A percentile compares a stretch with the other conserved stretches of the same genome.
These are phyloP conservation scores for Pristionchus entomophagus DNA, from an alignment of 2,888 invertebrate genomes.

Conservation along the genomic window DNA sequence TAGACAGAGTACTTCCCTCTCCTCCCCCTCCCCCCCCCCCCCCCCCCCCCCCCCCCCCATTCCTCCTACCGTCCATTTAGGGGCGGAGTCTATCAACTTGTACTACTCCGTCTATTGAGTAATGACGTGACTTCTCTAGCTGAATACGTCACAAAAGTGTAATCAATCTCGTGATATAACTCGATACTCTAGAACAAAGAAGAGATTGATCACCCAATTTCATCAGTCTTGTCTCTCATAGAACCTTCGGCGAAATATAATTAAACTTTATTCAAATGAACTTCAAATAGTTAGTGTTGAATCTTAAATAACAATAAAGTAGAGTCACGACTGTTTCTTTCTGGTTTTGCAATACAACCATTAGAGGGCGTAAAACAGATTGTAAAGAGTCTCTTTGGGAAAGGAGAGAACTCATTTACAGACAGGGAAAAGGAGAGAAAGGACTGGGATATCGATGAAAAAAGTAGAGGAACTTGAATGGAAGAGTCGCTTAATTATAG, in stretches of 20 bases:
- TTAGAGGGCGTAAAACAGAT: slow-evolving; percentile 35
- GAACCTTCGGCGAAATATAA: background rate
- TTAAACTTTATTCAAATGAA: background rate
- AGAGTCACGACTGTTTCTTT: background rate
- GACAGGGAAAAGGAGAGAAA: background rate
- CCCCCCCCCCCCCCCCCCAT: background rate
- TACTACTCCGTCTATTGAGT: slow-evolving; percentile 39
- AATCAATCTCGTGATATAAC: slow-evolving; percentile 4
- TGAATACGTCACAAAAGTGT: slow-evolving; percentile 22
- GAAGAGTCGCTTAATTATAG: slow-evolving; percentile 35
- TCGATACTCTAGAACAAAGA: slow-evolving; percentile 7
- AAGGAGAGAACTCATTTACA: background rate
- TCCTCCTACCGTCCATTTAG: background rate
- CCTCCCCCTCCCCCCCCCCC: background rate
- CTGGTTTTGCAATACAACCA: background rate
- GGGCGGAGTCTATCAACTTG: slow-evolving; percentile 30
- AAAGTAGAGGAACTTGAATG: slow-evolving; percentile 24
- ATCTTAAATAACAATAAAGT: slow-evolving; percentile 12
- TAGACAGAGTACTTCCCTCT: slow-evolving; percentile 1
- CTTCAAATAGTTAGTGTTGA: background rate
- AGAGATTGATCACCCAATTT: background rate
- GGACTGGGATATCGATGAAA: slow-evolving; percentile 21
- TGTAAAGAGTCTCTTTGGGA: background rate
- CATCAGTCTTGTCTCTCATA: too few relatives aligned
- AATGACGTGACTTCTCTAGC: slow-evolving; percentile 32